A percentile compares a stretch with the other conserved stretches of the same genome.
These are phyloP conservation scores for Ceriagrion tenellum DNA, from an alignment of 2,888 invertebrate genomes.

Conservation along the genomic window DNA sequence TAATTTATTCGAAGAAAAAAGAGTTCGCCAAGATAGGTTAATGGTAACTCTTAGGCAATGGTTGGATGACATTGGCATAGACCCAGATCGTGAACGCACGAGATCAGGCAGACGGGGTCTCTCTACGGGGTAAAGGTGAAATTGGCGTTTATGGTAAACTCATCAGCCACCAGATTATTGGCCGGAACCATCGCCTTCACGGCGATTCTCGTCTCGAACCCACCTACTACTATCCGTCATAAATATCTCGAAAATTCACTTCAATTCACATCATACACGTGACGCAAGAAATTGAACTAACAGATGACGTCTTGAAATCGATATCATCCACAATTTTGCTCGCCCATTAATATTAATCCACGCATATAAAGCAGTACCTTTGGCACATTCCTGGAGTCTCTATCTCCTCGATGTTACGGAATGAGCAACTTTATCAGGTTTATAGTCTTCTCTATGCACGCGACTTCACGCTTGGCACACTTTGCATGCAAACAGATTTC, in stretches of 20 bases:
- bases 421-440: too few species aligned
- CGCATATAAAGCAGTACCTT: neutral
- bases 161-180: neutral
- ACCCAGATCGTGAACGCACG: neutral
- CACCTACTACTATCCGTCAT: neutral
- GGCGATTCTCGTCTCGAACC: neutral
- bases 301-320: neutral
- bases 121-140: neutral
- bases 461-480: too few species aligned
- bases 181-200: neutral
- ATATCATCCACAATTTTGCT: neutral
- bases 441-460: too few species aligned
- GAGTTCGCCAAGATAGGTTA: neutral
- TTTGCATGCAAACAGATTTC: too few species aligned
- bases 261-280: neutral
- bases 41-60: neutral
- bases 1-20: neutral
- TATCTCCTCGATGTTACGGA: too few species aligned
- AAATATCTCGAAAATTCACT: neutral
- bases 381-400: neutral
- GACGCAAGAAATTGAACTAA: neutral
- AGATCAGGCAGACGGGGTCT: neutral
- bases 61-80: conserved; percentile 4
- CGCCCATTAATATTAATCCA: neutral
- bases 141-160: neutral